Evolutionary conservation across 2,113 vertebrate genomes (phyloP).

Genomic region (Gnathonemus echidnorhynchus): DNA sequence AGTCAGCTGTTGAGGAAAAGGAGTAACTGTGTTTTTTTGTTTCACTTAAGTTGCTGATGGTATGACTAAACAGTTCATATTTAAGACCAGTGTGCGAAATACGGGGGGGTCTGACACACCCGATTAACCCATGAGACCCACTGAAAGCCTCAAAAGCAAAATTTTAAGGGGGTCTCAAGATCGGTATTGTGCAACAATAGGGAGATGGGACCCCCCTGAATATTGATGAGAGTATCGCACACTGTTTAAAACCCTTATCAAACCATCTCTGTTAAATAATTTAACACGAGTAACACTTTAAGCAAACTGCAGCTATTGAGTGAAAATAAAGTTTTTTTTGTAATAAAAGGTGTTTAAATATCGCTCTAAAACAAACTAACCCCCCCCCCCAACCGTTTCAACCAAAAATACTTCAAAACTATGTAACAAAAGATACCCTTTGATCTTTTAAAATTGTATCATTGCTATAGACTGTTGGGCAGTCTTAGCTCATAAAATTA

Average conservation of each 20-base stretch:
- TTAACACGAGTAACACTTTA: background rate
- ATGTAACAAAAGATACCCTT: background rate
- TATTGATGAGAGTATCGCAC: too few species aligned
- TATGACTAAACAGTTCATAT: background rate
- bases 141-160: too few species aligned
- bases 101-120: too few species aligned
- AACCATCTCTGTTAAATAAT: background rate
- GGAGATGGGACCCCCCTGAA: too few species aligned
- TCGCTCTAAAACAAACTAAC: background rate
- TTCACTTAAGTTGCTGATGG: background rate
- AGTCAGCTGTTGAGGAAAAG: background rate
- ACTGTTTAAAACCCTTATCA: background rate
- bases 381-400: background rate
- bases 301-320: background rate
- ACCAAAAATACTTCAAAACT: background rate
- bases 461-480: background rate
- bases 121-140: too few species aligned
- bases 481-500: background rate
- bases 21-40: background rate
- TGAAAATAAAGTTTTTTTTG: background rate
- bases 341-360: background rate
- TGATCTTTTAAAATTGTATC: background rate
- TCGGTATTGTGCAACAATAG: too few species aligned
- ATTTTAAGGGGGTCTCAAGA: too few species aligned
- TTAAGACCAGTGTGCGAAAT: background rate